Conservation (phyloP, 2,888 invertebrate species). For the Dromius quadrimaculatus region DNA sequence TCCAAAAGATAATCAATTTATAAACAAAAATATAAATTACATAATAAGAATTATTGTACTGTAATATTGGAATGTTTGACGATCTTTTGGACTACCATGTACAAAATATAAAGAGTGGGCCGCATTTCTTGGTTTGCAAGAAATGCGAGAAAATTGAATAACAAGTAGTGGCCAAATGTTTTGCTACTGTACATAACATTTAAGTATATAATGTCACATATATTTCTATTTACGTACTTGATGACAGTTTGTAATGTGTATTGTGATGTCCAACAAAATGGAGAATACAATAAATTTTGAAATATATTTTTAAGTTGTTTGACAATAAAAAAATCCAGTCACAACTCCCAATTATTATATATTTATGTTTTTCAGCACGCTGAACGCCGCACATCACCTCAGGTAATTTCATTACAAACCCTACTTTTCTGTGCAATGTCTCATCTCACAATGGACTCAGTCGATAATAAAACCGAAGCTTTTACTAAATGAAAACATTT, state of each 20-base stretch:
- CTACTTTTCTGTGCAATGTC: conserved; percentile 41
- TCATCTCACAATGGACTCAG: conserved; percentile 24
- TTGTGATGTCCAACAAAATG: conserved; percentile 52
- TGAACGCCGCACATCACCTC: not conserved
- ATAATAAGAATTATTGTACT: conserved; percentile 10
- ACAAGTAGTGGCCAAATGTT: conserved; percentile 51
- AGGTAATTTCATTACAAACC: not conserved
- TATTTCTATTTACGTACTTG: conserved; percentile 53
- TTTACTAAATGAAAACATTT: conserved; percentile 52
- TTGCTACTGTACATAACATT: conserved; percentile 53
- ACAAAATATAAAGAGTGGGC: conserved; percentile 29
- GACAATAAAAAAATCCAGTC: not conserved
- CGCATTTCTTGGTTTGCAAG: conserved; percentile 27
- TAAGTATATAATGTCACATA: conserved; percentile 52
- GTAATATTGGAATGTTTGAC: no score
- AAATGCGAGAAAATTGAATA: conserved; percentile 27
- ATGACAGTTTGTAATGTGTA: conserved; percentile 52
- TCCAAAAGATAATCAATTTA: conserved; percentile 24
- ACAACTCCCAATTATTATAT: conserved; percentile 6
- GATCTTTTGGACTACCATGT: conserved; percentile 39
- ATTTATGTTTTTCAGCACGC: conserved; percentile 18
- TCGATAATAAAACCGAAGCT: conserved; percentile 48
- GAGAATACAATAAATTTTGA: conserved; percentile 53
- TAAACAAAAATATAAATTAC: conserved; percentile 33
- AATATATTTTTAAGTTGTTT: conserved; percentile 26